Percentiles rank a stretch among this genome's conserved stretches.
These are phyloP conservation scores for Ellobium chinense DNA, from an alignment of 2,888 invertebrate species.

Conservation along the genomic window DNA sequence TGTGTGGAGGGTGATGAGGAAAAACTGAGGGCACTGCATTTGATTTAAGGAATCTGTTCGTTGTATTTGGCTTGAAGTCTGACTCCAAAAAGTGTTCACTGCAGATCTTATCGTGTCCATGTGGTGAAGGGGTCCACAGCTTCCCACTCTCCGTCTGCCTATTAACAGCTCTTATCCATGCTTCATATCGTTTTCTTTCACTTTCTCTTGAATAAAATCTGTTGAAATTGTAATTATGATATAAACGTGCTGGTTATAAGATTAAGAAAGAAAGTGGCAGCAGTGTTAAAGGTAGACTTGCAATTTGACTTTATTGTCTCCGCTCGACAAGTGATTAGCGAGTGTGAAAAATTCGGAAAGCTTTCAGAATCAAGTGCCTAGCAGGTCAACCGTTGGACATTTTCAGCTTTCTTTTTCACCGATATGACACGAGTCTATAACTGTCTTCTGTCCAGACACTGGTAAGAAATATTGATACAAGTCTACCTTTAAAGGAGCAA, in stretches of 20 bases:
- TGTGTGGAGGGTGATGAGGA: constrained; percentile 4
- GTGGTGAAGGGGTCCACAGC: neutral
- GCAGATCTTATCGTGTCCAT: constrained; percentile 1
- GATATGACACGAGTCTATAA: too few relatives aligned
- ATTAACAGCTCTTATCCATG: neutral
- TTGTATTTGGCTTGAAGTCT: neutral
- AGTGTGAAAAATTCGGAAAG: too few relatives aligned
- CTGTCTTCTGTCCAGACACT: too few relatives aligned
- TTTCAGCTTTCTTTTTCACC: too few relatives aligned
- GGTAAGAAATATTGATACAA: too few relatives aligned
- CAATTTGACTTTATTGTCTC: too few relatives aligned
- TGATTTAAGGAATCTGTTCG: neutral
- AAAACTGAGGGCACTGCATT: constrained; percentile 18
- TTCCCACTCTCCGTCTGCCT: neutral
- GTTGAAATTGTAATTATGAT: neutral
- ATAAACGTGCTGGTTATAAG: neutral
- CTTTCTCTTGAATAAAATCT: neutral
- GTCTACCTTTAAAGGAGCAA: too few relatives aligned
- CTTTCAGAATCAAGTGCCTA: too few relatives aligned
- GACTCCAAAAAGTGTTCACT: constrained; percentile 18
- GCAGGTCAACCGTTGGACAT: too few relatives aligned
- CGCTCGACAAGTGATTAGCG: too few relatives aligned
- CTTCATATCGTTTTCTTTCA: neutral
- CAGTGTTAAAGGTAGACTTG: too few relatives aligned
- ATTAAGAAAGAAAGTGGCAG: neutral